These are phyloP conservation scores for Gyrodactylus bullatarudis DNA, from an alignment of 1,140 invertebrate species.

Conservation along the genomic window DNA sequence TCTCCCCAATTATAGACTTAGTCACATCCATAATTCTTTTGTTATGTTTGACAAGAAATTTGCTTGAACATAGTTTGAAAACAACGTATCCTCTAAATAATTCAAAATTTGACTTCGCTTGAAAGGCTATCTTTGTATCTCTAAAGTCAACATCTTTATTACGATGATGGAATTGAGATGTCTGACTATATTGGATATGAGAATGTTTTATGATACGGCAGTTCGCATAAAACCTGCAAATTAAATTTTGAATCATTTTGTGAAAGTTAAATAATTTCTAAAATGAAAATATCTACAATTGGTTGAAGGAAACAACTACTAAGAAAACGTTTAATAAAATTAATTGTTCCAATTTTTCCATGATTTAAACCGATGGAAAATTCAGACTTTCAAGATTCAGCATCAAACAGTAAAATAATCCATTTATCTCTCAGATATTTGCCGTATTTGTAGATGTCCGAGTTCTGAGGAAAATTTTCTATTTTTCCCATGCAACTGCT, in stretches of 20 bases:
- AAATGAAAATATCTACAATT: background rate
- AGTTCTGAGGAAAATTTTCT: background rate
- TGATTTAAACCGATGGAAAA: background rate
- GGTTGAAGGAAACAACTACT: background rate
- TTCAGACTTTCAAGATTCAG: too few relatives aligned
- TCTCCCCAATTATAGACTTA: constrained; percentile 42
- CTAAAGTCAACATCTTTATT: constrained; percentile 36
- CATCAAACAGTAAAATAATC: too few relatives aligned
- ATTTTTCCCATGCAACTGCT: background rate
- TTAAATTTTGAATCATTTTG: background rate
- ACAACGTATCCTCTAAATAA: constrained; percentile 60
- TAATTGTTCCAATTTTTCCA: background rate
- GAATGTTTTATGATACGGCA: background rate
- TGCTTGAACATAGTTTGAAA: constrained; percentile 56
- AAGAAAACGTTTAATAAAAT: background rate
- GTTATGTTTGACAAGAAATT: constrained; percentile 65
- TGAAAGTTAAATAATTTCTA: background rate
- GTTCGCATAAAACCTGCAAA: background rate
- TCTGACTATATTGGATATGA: background rate
- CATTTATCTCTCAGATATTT: background rate
- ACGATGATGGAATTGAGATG: background rate
- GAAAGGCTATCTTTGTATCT: constrained; percentile 24
- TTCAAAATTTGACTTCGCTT: constrained; percentile 65
- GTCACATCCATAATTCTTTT: constrained; percentile 54
- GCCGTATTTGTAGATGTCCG: background rate